Conservation (phyloP, 2,888 invertebrate genomes). For the Pheosia gnoma region DNA sequence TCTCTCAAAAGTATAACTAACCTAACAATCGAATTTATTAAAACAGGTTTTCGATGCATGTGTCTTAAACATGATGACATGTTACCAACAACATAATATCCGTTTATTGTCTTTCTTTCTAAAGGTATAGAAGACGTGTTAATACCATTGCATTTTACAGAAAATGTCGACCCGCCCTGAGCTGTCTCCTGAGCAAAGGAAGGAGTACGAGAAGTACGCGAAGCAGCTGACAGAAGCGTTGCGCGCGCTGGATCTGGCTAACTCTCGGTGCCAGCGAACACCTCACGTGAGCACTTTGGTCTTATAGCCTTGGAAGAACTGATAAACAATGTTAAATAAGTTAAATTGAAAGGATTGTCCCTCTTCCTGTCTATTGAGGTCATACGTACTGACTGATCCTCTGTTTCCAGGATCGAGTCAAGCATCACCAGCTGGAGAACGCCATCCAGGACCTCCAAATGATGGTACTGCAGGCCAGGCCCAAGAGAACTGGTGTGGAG, state of each 20-base stretch:
- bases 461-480: constrained; percentile 54
- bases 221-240: constrained; percentile 50
- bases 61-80: too few species aligned
- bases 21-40: not conserved
- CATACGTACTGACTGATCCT: not conserved
- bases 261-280: constrained; percentile 47
- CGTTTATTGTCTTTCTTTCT: too few species aligned
- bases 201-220: constrained; percentile 48
- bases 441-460: constrained; percentile 63
- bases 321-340: not conserved
- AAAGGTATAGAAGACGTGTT: too few species aligned
- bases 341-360: not conserved
- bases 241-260: constrained; percentile 54
- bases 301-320: too few species aligned
- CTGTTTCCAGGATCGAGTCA: constrained; percentile 51
- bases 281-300: constrained; percentile 52
- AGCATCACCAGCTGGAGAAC: constrained; percentile 56
- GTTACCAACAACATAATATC: too few species aligned
- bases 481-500: constrained; percentile 37
- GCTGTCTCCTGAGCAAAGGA: constrained; percentile 20
- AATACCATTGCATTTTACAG: not conserved
- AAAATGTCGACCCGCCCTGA: constrained; percentile 36
- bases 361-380: too few species aligned
- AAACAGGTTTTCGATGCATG: not conserved
- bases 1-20: not conserved